These are phyloP conservation scores for Macrocentrus cingulum DNA, from an alignment of 1,140 invertebrate genomes.

Conservation along the genomic window DNA sequence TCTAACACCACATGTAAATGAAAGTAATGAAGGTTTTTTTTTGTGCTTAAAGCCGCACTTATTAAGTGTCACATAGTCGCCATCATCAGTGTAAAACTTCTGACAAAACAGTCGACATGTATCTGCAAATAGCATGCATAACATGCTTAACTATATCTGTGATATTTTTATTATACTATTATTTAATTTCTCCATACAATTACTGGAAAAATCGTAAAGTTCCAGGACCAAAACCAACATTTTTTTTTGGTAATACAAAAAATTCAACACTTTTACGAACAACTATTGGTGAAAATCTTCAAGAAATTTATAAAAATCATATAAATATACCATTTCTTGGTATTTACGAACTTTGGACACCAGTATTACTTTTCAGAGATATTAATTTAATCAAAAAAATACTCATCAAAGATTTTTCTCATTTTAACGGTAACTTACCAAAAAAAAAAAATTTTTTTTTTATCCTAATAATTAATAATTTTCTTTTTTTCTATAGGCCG, in stretches of 20 bases:
- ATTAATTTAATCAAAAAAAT: conserved; percentile 43
- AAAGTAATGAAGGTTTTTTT: too few relatives aligned
- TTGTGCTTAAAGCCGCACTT: too few relatives aligned
- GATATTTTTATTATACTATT: conserved; percentile 47
- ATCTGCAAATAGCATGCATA: too few relatives aligned
- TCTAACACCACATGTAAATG: too few relatives aligned
- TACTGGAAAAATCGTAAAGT: conserved; percentile 45
- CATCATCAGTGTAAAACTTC: too few relatives aligned
- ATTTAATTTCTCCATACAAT: conserved; percentile 48
- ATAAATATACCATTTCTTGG: conserved; percentile 43
- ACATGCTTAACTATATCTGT: too few relatives aligned
- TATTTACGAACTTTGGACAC: conserved; percentile 44
- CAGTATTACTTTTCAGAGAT: conserved; percentile 48
- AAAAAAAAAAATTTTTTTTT: conserved; percentile 2
- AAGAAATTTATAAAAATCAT: conserved; percentile 39
- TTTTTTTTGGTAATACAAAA: conserved; percentile 42
- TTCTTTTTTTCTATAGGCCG: conserved; percentile 33
- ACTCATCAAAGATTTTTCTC: conserved; percentile 37
- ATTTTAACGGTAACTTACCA: conserved; percentile 45
- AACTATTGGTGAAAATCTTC: conserved; percentile 30
- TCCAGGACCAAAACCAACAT: conserved; percentile 40
- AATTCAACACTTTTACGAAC: conserved; percentile 28
- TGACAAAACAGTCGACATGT: too few relatives aligned
- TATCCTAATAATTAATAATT: neutral
- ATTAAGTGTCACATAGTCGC: too few relatives aligned